Evolutionary conservation across 2,797 vertebrate genomes (phyloP).

Genomic region (Cynopterus sphinx): DNA sequence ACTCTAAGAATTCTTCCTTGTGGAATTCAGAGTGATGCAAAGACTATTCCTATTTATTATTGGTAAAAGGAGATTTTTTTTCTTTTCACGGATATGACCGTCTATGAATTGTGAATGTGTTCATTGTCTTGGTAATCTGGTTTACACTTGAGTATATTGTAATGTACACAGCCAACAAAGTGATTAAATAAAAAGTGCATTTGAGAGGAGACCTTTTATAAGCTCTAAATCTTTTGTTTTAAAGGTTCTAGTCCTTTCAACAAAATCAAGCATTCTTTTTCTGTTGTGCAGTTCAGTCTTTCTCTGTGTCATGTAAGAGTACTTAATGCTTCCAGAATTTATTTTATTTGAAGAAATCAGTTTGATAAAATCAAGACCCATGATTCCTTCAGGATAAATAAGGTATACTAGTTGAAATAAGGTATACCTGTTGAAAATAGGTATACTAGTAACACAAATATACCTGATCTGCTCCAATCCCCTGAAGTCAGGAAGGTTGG

Average conservation of each 20-base stretch:
- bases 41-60: neutral
- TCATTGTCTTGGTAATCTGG: slow-evolving; percentile 27
- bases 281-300: neutral
- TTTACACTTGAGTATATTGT: neutral
- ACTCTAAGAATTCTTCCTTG: neutral
- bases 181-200: neutral
- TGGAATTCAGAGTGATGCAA: neutral
- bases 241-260: neutral
- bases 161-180: slow-evolving; percentile 13
- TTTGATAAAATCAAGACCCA: slow-evolving; percentile 8
- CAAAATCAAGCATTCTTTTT: neutral
- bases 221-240: slow-evolving; percentile 20
- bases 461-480: neutral
- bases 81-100: neutral
- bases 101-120: slow-evolving; percentile 26
- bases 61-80: neutral
- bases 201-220: neutral
- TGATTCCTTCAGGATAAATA: neutral
- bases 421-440: neutral
- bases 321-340: neutral
- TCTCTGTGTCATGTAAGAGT: neutral
- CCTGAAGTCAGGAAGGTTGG: neutral
- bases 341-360: slow-evolving; percentile 37
- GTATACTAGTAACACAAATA: neutral
- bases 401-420: too few species aligned